phyloP scores from a whole-genome alignment of 2,888 invertebrate genomes.

The Pollenia griseotomentosa region DNA sequence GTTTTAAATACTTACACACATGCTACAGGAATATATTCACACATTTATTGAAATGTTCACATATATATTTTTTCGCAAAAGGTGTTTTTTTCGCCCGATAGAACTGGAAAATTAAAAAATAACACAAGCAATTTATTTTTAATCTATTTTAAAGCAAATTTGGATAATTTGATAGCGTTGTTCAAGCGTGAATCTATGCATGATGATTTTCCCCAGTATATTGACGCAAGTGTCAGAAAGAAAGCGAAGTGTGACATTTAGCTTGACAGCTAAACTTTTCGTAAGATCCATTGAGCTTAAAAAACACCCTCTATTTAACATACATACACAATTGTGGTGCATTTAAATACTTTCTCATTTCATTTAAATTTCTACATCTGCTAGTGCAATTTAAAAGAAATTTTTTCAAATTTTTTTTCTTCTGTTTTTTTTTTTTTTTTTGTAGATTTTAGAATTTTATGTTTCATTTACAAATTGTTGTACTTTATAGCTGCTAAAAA shows the following conservation, averaged over 20 bases:
- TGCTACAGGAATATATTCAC: neutral
- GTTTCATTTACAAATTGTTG: constrained; percentile 38
- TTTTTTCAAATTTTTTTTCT: constrained; percentile 11
- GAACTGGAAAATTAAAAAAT: too few relatives aligned
- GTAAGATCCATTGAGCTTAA: too few relatives aligned
- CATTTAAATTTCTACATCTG: constrained; percentile 56
- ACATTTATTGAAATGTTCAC: neutral
- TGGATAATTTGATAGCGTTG: too few relatives aligned
- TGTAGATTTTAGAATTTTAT: constrained; percentile 15
- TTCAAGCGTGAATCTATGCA: too few relatives aligned
- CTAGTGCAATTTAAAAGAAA: constrained; percentile 35
- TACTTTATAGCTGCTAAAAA: neutral
- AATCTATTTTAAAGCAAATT: too few relatives aligned
- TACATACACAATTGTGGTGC: neutral
- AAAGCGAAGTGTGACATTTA: too few relatives aligned
- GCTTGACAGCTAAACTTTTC: too few relatives aligned
- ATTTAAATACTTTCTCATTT: neutral
- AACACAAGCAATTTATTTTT: too few relatives aligned
- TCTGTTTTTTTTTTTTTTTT: neutral
- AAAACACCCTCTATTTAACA: too few relatives aligned
- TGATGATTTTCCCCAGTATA: too few relatives aligned
- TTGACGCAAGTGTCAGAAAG: too few relatives aligned
- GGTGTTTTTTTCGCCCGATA: too few relatives aligned
- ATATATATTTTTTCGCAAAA: neutral
- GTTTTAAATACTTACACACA: neutral